Conservation (phyloP, 2,888 invertebrate species). For the Thymelicus acteon region DNA sequence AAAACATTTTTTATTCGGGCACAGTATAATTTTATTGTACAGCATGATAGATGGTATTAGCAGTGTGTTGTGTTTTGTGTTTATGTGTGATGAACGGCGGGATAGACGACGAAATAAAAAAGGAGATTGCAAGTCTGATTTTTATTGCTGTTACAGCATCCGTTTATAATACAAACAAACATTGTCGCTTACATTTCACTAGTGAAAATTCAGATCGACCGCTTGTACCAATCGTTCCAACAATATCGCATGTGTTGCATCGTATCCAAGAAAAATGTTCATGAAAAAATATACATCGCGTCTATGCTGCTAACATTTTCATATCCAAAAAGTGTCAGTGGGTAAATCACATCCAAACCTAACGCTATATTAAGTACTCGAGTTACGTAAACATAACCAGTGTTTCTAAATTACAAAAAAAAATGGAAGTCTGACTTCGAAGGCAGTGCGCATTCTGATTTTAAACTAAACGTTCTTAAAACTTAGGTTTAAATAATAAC, state of each 20-base stretch:
- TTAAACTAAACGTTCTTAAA: conserved; percentile 58
- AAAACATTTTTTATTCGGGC: too few relatives aligned
- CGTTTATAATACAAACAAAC: conserved; percentile 80
- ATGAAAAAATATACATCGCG: conserved; percentile 58
- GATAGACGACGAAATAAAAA: conserved; percentile 43
- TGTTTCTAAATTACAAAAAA: conserved; percentile 38
- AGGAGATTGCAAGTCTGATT: conserved; percentile 71
- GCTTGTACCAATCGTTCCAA: conserved; percentile 63
- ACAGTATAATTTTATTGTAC: too few relatives aligned
- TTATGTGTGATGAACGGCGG: too few relatives aligned
- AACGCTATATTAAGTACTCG: conserved; percentile 76
- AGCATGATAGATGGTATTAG: too few relatives aligned
- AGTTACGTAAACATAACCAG: conserved; percentile 39
- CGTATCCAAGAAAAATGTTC: conserved; percentile 45
- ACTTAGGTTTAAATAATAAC: conserved; percentile 59
- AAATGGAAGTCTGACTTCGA: conserved; percentile 60
- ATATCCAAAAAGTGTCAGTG: conserved; percentile 40
- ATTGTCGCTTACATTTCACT: conserved; percentile 75
- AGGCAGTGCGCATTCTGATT: conserved; percentile 62
- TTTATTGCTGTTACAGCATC: conserved; percentile 84
- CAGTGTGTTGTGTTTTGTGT: too few relatives aligned
- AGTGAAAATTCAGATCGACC: conserved; percentile 73
- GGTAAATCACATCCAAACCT: conserved; percentile 58
- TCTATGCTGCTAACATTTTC: conserved; percentile 48
- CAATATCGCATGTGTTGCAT: conserved; percentile 41